Base-by-base conservation (phyloP, 2,888 invertebrate species). In the Archaeoteleia sp. region DNA sequence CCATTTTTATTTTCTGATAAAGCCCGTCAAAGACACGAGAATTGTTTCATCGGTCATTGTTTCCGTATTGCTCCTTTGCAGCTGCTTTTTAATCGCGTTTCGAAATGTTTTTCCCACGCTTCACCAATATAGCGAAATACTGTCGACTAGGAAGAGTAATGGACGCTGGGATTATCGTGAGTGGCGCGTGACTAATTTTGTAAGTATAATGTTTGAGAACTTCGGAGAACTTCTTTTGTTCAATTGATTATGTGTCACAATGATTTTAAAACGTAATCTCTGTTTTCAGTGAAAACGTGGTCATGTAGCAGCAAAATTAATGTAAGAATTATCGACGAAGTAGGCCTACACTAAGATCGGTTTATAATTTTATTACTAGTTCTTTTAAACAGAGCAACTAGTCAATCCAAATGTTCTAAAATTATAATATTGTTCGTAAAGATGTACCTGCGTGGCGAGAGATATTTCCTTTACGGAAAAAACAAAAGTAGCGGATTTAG, bases 21-120 rank as follows among this genome's bases (percentile, higher is more conserved):
- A 68, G 27, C 27, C 40, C 34, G 12, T 62, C 49, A 49, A 62
- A 49, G 53, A 54, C 48, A 49, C 42, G 45, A n/a, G 43, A 60
- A 61, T 48, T 63, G 49, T 68, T 68, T 60, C 63, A 68, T 60
- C 63, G 48, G 49, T 63, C 62, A 63, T 68, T 67, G 62, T 67
- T 63, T 54, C 55, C 20, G 46, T 57, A 55, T 51, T 48, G 54
- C 54, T 63, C 49, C 30, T 60, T 51, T 35, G 17, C 68, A 68
- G 68, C 68, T 63, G 68, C 49, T 60, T 68, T 63, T 63, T 55
- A 55, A 68, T 68, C 55, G 54, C 60, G 35, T 55, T 63, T 51
- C 34, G 20, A 14, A 34, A 45, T 60, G 68, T 68, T 63, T 63
- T 68, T 65, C 62, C 48, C 61, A 66, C 66, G 66, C 42, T 43